These are phyloP conservation scores for Argyrosomus japonicus DNA, from an alignment of 2,113 vertebrate species.

Conservation along the genomic window DNA sequence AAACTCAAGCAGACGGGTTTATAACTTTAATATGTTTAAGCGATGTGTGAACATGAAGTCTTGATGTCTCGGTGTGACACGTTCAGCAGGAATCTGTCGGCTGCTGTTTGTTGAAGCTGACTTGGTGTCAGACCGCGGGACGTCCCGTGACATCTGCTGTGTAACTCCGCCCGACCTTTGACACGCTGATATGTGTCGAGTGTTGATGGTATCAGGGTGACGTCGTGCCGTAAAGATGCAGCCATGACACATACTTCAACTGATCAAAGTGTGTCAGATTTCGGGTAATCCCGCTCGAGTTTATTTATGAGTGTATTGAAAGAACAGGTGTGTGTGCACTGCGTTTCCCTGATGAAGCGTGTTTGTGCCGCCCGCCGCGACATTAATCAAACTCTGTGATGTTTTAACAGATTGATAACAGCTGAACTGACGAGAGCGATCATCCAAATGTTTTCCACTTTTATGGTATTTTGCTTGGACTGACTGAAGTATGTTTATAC, in stretches of 20 bases:
- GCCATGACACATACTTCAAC: neutral
- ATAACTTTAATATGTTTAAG: too few species aligned
- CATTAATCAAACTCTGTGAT: neutral
- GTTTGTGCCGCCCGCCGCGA: too few species aligned
- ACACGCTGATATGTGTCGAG: neutral
- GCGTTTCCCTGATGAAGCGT: too few species aligned
- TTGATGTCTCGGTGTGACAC: too few species aligned
- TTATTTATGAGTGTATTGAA: neutral
- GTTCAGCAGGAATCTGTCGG: neutral
- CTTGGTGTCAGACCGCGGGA: constrained; percentile 2
- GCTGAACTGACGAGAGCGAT: neutral
- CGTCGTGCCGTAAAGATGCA: neutral
- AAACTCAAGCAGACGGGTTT: too few species aligned
- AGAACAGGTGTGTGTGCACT: too few species aligned
- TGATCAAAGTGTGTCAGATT: neutral
- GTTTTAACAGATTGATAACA: neutral
- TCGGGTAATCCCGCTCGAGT: too few species aligned
- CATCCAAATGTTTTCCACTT: neutral
- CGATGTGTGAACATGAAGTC: neutral
- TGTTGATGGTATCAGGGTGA: constrained; percentile 15
- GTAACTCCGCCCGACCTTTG: constrained; percentile 25
- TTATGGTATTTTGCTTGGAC: neutral
- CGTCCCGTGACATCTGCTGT: constrained; percentile 31
- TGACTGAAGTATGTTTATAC: neutral
- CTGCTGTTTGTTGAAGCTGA: constrained; percentile 14